These are phyloP conservation scores for Mesocricetus auratus DNA, from an alignment of 2,113 vertebrate species.

Conservation along the genomic window DNA sequence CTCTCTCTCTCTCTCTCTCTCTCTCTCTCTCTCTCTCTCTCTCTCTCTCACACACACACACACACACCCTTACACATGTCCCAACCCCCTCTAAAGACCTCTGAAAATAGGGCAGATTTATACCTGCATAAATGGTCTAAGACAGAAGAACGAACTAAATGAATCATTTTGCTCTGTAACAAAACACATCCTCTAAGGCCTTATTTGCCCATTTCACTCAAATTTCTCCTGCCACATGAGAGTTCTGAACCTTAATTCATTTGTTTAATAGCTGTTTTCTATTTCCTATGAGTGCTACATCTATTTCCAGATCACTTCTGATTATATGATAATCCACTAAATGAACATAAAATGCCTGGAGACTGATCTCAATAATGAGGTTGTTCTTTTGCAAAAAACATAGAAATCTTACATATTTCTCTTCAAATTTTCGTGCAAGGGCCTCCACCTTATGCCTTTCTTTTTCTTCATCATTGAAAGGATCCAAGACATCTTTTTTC, in stretches of 20 bases:
- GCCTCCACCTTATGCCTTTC: constrained; percentile 90
- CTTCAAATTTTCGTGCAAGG: constrained; percentile 91
- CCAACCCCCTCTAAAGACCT: constrained; percentile 18
- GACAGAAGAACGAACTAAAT: constrained; percentile 37
- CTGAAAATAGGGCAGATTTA: constrained; percentile 17
- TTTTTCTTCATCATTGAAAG: constrained; percentile 87
- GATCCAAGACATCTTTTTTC: constrained; percentile 85
- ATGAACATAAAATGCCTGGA: constrained; percentile 35
- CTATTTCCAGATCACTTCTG: neutral
- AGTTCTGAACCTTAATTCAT: neutral
- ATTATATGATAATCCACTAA: constrained; percentile 4
- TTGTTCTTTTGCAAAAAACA: constrained; percentile 33
- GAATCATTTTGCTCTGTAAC: neutral
- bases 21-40: too few relatives aligned
- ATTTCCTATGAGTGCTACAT: neutral
- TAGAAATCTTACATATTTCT: constrained; percentile 92
- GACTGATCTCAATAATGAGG: constrained; percentile 15
- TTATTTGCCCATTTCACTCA: neutral
- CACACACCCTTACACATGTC: neutral
- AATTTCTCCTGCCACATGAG: neutral
- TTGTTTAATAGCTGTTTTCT: constrained; percentile 42
- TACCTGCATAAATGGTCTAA: constrained; percentile 40
- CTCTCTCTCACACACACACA: neutral
- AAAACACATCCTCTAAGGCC: constrained; percentile 4
- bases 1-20: neutral